These are phyloP conservation scores for Dicrurus megarhynchus DNA, from an alignment of 2,113 vertebrate genomes.

Conservation along the genomic window DNA sequence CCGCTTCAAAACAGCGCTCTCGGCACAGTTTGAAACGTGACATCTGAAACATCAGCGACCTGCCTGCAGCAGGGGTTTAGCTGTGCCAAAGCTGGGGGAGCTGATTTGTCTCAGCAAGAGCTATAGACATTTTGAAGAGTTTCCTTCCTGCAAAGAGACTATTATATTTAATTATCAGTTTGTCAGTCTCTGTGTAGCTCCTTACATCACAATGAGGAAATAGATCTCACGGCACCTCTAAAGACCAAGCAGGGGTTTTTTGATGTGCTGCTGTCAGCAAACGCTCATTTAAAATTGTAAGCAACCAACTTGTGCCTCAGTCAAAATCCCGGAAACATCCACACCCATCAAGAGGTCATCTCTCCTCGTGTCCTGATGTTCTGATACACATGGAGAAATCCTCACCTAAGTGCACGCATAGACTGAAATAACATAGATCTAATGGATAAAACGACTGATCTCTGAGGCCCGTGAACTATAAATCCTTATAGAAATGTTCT, in stretches of 20 bases:
- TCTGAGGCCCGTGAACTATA: not conserved
- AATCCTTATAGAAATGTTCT: not conserved
- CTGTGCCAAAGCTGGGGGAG: not conserved
- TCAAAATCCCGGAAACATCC: not conserved
- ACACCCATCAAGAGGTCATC: not conserved
- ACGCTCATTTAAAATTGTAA: not conserved
- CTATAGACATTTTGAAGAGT: fast-evolving
- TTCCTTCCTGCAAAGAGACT: not conserved
- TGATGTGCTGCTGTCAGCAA: not conserved
- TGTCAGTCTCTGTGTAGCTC: not conserved
- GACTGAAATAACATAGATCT: not conserved
- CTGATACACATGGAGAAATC: not conserved
- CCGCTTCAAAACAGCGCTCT: not conserved
- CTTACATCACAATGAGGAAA: not conserved
- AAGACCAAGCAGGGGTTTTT: not conserved
- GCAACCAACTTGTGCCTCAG: not conserved
- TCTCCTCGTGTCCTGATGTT: no score
- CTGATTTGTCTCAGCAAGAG: not conserved
- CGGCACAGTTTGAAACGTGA: not conserved
- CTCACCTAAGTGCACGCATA: not conserved
- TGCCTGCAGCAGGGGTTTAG: not conserved
- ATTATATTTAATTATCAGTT: not conserved
- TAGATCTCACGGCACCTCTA: not conserved
- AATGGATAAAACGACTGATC: not conserved
- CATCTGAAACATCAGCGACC: not conserved